Evolutionary conservation across 2,113 vertebrate species (phyloP).

Genomic region (Lasiurus borealis): DNA sequence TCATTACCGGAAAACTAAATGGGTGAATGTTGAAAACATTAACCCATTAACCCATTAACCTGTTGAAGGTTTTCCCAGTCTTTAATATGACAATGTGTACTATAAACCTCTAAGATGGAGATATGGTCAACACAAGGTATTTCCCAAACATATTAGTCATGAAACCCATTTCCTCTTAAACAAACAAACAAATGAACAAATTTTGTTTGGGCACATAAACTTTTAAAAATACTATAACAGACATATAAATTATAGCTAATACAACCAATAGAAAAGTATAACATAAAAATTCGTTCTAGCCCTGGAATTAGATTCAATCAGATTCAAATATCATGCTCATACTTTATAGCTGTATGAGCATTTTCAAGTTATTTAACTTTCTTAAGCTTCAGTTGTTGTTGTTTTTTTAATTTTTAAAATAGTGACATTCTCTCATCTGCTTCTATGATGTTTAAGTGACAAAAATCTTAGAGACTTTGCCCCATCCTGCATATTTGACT

Average conservation of each 20-base stretch:
- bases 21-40: not conserved
- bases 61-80: not conserved
- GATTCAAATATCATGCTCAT: not conserved
- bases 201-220: not conserved
- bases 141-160: conserved; percentile 11
- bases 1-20: not conserved
- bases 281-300: not conserved
- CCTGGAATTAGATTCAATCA: not conserved
- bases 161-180: not conserved
- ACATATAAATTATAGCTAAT: not conserved
- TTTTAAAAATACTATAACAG: not conserved
- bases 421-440: not conserved
- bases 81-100: not conserved
- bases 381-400: not conserved
- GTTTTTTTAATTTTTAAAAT: not conserved
- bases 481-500: not conserved
- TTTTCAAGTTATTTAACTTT: not conserved
- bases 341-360: not conserved
- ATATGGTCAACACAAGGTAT: not conserved
- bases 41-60: not conserved
- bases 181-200: not conserved
- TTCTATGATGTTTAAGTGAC: not conserved
- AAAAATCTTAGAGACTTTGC: not conserved
- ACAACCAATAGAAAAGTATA: not conserved
- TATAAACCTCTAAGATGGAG: not conserved